Conservation (phyloP, 2,797 vertebrate genomes). For the Molossus molossus region DNA sequence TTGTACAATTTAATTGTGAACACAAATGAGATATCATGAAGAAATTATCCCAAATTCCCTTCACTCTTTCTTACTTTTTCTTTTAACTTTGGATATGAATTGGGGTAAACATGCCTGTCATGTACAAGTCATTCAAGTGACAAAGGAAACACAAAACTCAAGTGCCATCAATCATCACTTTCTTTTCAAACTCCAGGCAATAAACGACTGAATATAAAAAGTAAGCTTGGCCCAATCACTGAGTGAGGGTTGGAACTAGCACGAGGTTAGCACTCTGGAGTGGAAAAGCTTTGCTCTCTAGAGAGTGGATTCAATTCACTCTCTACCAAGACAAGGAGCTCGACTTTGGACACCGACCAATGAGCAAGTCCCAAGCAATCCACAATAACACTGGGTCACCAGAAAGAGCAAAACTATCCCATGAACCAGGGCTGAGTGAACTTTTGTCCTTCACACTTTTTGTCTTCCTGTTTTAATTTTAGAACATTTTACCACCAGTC, state of each 20-base stretch:
- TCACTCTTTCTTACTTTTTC: not conserved
- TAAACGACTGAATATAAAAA: constrained; percentile 63
- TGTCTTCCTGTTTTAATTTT: constrained; percentile 30
- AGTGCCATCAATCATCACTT: constrained; percentile 62
- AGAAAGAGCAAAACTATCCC: constrained; percentile 25
- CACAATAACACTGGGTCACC: not conserved
- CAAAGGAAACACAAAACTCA: constrained; percentile 57
- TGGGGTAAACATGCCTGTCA: constrained; percentile 28
- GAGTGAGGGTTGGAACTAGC: not conserved
- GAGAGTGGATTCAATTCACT: not conserved
- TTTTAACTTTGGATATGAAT: constrained; percentile 11
- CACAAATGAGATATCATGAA: constrained; percentile 2
- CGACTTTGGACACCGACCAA: not conserved
- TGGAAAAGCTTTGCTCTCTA: not conserved
- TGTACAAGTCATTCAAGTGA: constrained; percentile 22
- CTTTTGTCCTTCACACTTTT: not conserved
- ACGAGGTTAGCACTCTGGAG: not conserved
- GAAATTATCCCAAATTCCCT: not conserved
- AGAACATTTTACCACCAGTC: constrained; percentile 3
- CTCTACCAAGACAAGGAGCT: not conserved
- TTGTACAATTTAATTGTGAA: constrained; percentile 49
- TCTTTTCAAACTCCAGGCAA: constrained; percentile 52
- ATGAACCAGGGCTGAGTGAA: not conserved
- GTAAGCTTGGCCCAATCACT: constrained; percentile 9
- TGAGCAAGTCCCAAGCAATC: not conserved